Evolutionary conservation across 53 echinoderm and acorn worm genomes (phyloP).

Genomic region (Henricia sp.): DNA sequence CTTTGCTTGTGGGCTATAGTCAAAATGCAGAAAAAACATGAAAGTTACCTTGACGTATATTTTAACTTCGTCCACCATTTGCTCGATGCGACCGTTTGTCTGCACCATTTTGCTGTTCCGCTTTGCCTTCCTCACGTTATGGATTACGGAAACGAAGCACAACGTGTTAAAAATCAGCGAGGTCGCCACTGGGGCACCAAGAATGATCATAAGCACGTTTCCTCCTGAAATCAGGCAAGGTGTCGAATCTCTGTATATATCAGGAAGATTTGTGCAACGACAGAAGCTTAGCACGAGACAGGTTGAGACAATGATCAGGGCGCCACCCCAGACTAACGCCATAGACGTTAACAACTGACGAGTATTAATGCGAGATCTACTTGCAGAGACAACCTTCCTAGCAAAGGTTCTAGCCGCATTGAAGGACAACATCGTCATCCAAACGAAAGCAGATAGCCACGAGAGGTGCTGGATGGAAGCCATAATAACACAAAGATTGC

Average conservation of each 20-base stretch:
- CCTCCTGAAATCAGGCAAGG: background rate
- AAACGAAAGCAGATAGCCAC: slow-evolving; percentile 65
- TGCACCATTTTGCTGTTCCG: background rate
- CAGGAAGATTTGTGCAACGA: background rate
- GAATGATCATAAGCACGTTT: background rate
- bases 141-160: background rate
- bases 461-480: slow-evolving; percentile 35
- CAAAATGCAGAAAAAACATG: too few relatives aligned
- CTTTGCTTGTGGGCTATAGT: too few relatives aligned
- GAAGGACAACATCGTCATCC: slow-evolving; percentile 37
- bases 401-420: background rate
- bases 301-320: background rate
- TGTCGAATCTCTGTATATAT: background rate
- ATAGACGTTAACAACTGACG: background rate
- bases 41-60: too few relatives aligned
- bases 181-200: background rate
- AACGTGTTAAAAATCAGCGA: background rate
- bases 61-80: too few relatives aligned
- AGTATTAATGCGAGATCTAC: background rate
- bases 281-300: background rate
- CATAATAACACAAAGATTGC: slow-evolving; percentile 15
- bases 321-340: background rate
- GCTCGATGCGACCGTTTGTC: too few relatives aligned
- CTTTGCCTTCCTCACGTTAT: background rate
- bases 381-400: background rate